These are phyloP conservation scores for Falco rusticolus DNA, from an alignment of 2,797 vertebrate species.

Conservation along the genomic window DNA sequence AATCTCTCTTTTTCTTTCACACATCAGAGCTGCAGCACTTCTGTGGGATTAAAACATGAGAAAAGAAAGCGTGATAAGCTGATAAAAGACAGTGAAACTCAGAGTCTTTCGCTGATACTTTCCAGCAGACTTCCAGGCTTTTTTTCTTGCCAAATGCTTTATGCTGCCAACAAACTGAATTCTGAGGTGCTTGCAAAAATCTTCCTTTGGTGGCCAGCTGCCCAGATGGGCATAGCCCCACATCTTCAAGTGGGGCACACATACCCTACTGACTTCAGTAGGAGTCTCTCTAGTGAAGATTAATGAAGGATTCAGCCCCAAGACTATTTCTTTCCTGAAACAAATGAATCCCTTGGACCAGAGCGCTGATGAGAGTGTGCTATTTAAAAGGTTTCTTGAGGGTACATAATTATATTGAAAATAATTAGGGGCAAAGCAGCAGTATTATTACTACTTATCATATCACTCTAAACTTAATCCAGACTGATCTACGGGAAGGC, in stretches of 20 bases:
- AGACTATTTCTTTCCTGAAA: conserved; percentile 42
- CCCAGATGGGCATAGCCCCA: not conserved
- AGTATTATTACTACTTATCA: conserved; percentile 68
- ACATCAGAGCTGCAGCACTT: not conserved
- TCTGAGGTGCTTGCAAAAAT: not conserved
- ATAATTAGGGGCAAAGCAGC: conserved; percentile 66
- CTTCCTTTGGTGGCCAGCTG: not conserved
- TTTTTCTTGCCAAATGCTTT: not conserved
- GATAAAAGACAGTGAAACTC: not conserved
- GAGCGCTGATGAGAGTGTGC: not conserved
- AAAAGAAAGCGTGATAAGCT: not conserved
- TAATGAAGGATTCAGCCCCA: conserved; percentile 48
- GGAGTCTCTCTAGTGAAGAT: not conserved
- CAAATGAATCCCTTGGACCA: conserved; percentile 49
- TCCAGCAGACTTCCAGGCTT: not conserved
- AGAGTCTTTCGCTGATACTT: not conserved
- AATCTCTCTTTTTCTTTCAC: not conserved
- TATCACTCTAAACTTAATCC: conserved; percentile 59
- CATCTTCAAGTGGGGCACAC: not conserved
- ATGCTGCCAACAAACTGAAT: not conserved
- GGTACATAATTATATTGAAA: conserved; percentile 63
- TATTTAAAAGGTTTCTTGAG: conserved; percentile 71
- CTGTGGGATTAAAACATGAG: not conserved
- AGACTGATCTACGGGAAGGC: conserved; percentile 33
- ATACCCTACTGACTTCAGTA: not conserved